phyloP scores from a whole-genome alignment of 1,140 invertebrate genomes.

The Heliconius nattereri region DNA sequence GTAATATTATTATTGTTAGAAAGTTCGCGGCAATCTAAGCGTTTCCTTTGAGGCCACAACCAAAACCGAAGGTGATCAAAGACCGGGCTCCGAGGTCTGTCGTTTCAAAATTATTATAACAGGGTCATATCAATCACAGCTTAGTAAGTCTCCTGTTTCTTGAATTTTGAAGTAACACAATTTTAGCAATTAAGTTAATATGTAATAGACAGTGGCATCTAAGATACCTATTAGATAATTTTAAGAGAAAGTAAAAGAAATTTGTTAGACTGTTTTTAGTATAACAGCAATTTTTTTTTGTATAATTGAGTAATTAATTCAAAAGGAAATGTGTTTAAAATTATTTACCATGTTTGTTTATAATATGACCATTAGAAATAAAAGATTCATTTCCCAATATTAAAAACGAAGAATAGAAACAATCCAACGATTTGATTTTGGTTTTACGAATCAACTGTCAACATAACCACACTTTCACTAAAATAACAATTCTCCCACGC shows the following conservation, averaged over 20 bases:
- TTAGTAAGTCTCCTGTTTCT: not conserved
- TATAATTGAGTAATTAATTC: not conserved
- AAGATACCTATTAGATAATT: not conserved
- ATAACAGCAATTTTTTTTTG: not conserved
- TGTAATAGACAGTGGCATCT: not conserved
- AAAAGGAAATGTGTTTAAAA: not conserved
- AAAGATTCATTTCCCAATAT: not conserved
- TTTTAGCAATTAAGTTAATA: not conserved
- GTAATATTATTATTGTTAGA: slow-evolving; percentile 3
- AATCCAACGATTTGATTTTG: slow-evolving; percentile 31
- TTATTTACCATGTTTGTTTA: not conserved
- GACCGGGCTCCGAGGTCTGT: slow-evolving; percentile 40
- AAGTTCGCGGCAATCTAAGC: not conserved
- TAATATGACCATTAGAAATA: not conserved
- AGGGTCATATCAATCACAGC: slow-evolving; percentile 41
- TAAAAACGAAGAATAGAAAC: not conserved
- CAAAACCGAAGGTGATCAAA: slow-evolving; percentile 27
- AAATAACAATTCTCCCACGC: slow-evolving; percentile 37
- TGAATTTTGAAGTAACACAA: not conserved
- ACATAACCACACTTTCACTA: slow-evolving; percentile 70
- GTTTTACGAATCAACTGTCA: slow-evolving; percentile 45
- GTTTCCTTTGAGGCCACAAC: slow-evolving; percentile 24
- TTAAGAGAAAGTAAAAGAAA: slow-evolving; percentile 5
- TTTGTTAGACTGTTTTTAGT: not conserved
- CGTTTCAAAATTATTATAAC: slow-evolving; percentile 26